phyloP scores from a whole-genome alignment of 2,888 invertebrate species.

The Archaeoteleia sp. region DNA sequence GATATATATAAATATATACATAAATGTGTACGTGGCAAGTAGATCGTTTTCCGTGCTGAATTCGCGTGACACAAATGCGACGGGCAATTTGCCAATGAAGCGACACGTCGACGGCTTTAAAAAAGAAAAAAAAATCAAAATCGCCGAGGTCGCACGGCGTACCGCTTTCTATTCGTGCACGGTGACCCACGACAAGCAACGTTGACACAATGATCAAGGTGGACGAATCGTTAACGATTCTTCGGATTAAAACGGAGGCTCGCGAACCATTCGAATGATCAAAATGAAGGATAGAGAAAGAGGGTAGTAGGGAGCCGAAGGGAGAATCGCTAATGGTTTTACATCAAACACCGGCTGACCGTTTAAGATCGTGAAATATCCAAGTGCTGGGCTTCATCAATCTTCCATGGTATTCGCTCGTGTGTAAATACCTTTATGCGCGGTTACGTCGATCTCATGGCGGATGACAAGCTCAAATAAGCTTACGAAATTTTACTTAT shows the following conservation, averaged over 20 bases:
- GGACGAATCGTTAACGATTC: conserved; percentile 57
- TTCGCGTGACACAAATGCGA: conserved; percentile 26
- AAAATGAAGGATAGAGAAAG: conserved; percentile 37
- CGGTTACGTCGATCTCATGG: conserved; percentile 45
- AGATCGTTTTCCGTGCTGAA: conserved; percentile 8
- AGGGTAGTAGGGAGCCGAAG: conserved; percentile 34
- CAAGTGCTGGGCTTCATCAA: conserved; percentile 57
- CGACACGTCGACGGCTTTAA: conserved; percentile 1
- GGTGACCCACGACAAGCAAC: conserved; percentile 15
- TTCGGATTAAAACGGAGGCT: conserved; percentile 34
- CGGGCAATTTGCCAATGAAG: conserved; percentile 22
- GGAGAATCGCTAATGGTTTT: conserved; percentile 65
- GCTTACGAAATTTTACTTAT: conserved; percentile 57
- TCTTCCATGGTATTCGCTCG: conserved; percentile 66
- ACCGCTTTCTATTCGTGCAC: conserved; percentile 25
- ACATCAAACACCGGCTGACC: conserved; percentile 65
- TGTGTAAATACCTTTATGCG: conserved; percentile 66
- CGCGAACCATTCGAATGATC: conserved; percentile 31
- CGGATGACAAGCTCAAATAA: conserved; percentile 44
- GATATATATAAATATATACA: too few species aligned
- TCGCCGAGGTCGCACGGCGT: conserved; percentile 15
- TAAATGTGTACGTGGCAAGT: too few species aligned
- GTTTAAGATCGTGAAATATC: conserved; percentile 61
- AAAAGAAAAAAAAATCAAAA: conserved; percentile 23
- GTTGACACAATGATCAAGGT: conserved; percentile 49